A percentile compares a stretch with the other conserved stretches of the same genome.
Conservation (phyloP, 2,113 vertebrate species). For the Hippopotamus amphibius region DNA sequence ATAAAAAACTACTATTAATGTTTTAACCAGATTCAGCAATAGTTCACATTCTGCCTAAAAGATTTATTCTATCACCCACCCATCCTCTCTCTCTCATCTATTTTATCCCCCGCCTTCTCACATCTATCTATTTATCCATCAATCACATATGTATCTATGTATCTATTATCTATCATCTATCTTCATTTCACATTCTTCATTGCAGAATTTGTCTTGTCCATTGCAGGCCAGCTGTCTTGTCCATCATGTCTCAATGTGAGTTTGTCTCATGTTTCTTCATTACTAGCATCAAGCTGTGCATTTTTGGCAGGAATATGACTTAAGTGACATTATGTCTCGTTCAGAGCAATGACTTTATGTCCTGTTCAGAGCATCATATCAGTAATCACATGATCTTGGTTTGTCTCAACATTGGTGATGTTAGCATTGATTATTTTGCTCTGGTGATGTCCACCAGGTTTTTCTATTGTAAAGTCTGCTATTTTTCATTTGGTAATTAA, state of each 20-base stretch:
- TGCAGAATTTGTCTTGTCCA: background rate
- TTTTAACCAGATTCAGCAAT: background rate
- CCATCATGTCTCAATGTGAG: background rate
- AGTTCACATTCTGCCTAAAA: background rate
- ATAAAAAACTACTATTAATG: background rate
- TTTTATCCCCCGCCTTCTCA: too few species aligned
- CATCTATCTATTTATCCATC: background rate
- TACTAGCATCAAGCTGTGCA: background rate
- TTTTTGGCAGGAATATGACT: background rate
- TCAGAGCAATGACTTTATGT: background rate
- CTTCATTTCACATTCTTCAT: background rate
- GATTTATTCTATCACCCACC: background rate
- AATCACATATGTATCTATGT: background rate
- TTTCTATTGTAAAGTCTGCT: background rate
- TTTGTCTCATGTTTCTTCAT: background rate
- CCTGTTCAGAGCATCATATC: background rate
- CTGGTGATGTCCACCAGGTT: background rate
- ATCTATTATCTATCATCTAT: background rate
- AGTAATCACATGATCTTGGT: too few species aligned
- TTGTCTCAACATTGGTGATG: background rate
- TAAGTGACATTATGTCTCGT: background rate
- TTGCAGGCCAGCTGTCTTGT: background rate
- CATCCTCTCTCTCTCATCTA: background rate
- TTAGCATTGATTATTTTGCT: background rate
- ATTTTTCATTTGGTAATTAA: background rate